Evolutionary conservation across 1,140 invertebrate species (phyloP), one percentile per base, ranked within the genome.

Genomic region (Platorchestia sp.): DNA sequence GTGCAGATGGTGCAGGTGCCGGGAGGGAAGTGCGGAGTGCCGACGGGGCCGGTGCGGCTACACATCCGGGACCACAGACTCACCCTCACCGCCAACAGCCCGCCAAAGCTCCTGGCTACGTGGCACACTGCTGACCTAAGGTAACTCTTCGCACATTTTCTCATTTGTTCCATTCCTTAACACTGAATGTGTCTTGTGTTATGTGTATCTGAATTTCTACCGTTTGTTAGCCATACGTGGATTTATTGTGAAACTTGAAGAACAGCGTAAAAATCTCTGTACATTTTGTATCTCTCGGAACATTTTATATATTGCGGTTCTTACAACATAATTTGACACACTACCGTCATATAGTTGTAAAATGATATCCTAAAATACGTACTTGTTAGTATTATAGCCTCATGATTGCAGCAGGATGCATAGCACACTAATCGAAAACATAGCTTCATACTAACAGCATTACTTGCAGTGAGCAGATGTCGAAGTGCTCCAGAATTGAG

Each of bases 91-190:
- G 45, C 86, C 51, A 86, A 87, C 86, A 86, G 95, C 51, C 53
- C 86, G 0, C 95, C 95, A 22, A 87, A 86, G 51, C 86, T 95
- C 10, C 95, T 95, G 36, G 95, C 95, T 7, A 75, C 95, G 7
- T 95, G 95, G 59, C 95, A 95, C 51, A 95, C 95, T 10, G 95
- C 53, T 14, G 95, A 86, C 86, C 59, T 95, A 6, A 95, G 86
- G 95, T 87, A 75, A 36, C 27, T 14, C 59, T 75, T 36, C n/a
- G n/a, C n/a, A 22, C 7, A 75, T 36, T 75, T 36, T 14, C 59
- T n/a, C 27, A 36, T 75, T 75, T 75, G 36, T 36, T 75, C 59
- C 19, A 6, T 51, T 51, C n/a, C 47, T 51, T 19, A 51, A 6
- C 19, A 19, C 47, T 51, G 19, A 51, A n/a, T n/a, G n/a, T n/a